These are phyloP conservation scores for Elanoides forficatus DNA, from an alignment of 2,113 vertebrate genomes.

Conservation along the genomic window DNA sequence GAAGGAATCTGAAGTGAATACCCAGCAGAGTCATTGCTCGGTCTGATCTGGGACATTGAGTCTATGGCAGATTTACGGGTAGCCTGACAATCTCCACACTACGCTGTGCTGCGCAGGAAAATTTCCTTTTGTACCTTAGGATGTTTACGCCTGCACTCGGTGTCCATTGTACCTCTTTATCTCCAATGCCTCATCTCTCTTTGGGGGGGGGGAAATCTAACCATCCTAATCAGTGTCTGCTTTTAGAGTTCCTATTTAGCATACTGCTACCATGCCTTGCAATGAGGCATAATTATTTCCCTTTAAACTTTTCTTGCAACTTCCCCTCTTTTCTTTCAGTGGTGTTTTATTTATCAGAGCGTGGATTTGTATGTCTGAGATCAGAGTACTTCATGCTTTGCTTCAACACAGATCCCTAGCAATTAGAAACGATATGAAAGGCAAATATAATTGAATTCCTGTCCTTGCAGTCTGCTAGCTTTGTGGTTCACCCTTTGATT, in stretches of 20 bases:
- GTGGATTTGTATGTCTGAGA: background rate
- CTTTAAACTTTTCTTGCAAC: background rate
- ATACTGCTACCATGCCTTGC: background rate
- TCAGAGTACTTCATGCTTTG: background rate
- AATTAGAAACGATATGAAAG: background rate
- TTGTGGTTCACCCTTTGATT: background rate
- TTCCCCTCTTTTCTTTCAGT: background rate
- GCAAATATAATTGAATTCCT: conserved; percentile 31
- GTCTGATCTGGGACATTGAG: background rate
- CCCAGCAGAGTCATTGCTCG: background rate
- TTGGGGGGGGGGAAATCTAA: background rate
- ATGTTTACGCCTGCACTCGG: background rate
- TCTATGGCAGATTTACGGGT: background rate
- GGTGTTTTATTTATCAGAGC: conserved; percentile 1
- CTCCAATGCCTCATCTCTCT: rapidly evolving
- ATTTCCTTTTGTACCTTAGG: background rate
- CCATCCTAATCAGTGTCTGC: background rate
- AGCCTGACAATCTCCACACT: background rate
- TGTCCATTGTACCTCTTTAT: background rate
- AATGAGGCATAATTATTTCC: background rate
- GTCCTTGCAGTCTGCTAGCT: background rate
- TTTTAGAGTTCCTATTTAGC: background rate
- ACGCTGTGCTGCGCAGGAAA: background rate
- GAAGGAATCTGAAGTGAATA: background rate
- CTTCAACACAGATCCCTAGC: background rate